Evolutionary conservation across 2,113 vertebrate genomes (phyloP).

Genomic region (Percina caprodes): DNA sequence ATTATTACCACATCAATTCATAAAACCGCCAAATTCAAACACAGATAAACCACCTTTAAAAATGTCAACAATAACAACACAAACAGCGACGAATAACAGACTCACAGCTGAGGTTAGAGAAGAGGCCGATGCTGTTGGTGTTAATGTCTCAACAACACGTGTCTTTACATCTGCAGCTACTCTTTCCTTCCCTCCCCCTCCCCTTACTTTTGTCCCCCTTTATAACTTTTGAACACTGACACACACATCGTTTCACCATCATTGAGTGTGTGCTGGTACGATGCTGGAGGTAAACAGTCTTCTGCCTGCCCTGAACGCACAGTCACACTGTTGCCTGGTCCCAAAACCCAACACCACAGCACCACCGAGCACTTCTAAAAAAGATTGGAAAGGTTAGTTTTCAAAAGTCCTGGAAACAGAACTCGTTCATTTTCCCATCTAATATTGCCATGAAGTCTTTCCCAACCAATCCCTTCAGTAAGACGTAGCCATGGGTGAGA

Average conservation of each 20-base stretch:
- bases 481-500: conserved; percentile 4
- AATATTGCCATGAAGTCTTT: conserved; percentile 53
- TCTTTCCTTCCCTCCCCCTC: conserved; percentile 12
- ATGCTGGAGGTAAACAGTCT: conserved; percentile 80
- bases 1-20: conserved; percentile 57
- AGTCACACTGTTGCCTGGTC: conserved; percentile 18
- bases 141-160: conserved; percentile 44
- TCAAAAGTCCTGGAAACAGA: conserved; percentile 32
- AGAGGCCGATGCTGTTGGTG: conserved; percentile 46
- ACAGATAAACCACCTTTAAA: conserved; percentile 65
- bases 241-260: conserved; percentile 49
- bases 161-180: conserved; percentile 47
- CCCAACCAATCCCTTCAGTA: conserved; percentile 2
- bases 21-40: conserved; percentile 73
- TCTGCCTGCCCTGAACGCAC: conserved; percentile 58
- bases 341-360: conserved; percentile 15
- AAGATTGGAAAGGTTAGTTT: conserved; percentile 22
- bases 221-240: conserved; percentile 74
- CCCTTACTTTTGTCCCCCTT: not conserved
- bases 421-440: not conserved
- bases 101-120: conserved; percentile 60
- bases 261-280: conserved; percentile 73
- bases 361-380: not conserved
- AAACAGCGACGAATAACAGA: conserved; percentile 52
- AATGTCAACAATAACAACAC: conserved; percentile 50